A percentile compares a stretch with the other conserved stretches of the same genome.
Conservation (phyloP, 2,888 invertebrate species). For the Pilophorus perplexus region DNA sequence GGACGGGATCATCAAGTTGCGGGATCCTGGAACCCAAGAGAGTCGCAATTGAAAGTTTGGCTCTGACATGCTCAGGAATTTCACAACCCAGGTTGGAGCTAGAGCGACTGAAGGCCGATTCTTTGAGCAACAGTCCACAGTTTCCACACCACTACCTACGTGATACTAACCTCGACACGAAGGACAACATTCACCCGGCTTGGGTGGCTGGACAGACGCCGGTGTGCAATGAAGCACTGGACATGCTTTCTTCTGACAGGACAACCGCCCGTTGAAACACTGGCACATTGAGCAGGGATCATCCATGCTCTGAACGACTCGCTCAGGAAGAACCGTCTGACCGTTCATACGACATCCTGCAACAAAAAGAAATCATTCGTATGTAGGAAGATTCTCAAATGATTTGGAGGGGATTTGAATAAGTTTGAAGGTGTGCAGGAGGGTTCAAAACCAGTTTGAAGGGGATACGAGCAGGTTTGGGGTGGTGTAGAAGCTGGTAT, state of each 20-base stretch:
- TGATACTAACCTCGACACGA: slow-evolving; percentile 58
- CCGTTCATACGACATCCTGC: slow-evolving; percentile 80
- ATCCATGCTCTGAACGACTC: slow-evolving; percentile 72
- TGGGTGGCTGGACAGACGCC: slow-evolving; percentile 62
- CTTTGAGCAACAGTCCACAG: too few relatives aligned
- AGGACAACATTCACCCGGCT: slow-evolving; percentile 78
- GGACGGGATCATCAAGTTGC: slow-evolving; percentile 56
- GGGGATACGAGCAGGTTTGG: too few relatives aligned
- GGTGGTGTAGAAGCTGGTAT: background rate
- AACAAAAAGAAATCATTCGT: slow-evolving; percentile 50
- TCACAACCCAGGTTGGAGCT: too few relatives aligned
- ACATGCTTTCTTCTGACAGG: slow-evolving; percentile 81
- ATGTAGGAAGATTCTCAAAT: too few relatives aligned
- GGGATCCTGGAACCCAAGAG: slow-evolving; percentile 54
- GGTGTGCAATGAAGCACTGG: slow-evolving; percentile 81
- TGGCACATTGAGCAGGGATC: slow-evolving; percentile 84
- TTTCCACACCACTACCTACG: too few relatives aligned
- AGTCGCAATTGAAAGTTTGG: too few relatives aligned
- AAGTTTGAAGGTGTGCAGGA: background rate
- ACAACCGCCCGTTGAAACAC: slow-evolving; percentile 66
- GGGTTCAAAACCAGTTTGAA: too few relatives aligned
- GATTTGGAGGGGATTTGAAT: background rate
- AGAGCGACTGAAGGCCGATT: too few relatives aligned
- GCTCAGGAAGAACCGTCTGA: slow-evolving; percentile 71
- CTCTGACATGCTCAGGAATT: too few relatives aligned